These are phyloP conservation scores for Philopedon plagiatum DNA, from an alignment of 2,888 invertebrate genomes.

Conservation along the genomic window DNA sequence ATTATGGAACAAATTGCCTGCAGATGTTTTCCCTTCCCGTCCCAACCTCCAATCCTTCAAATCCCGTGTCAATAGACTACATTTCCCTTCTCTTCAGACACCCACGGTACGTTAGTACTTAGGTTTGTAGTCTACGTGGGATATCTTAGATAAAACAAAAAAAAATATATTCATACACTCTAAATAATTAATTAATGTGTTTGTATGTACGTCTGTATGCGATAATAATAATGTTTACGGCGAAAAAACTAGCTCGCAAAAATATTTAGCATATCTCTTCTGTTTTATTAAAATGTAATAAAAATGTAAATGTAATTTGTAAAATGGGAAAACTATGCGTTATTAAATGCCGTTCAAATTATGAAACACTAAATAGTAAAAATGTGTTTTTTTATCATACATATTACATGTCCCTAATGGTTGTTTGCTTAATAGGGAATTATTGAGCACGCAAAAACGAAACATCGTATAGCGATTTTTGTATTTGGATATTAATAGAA, in stretches of 20 bases:
- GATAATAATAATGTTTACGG: conserved; percentile 19
- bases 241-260: conserved; percentile 27
- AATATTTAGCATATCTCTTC: conserved; percentile 21
- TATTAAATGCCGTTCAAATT: neutral
- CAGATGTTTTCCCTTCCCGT: too few species aligned
- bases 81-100: too few species aligned
- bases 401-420: conserved; percentile 9
- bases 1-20: too few species aligned
- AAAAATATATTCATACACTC: too few species aligned
- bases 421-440: neutral
- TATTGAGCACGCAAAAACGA: neutral
- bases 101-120: too few species aligned
- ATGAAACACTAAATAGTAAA: neutral
- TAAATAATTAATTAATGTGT: too few species aligned
- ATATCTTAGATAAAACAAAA: too few species aligned
- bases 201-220: conserved; percentile 17
- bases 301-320: conserved; percentile 50
- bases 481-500: too few species aligned
- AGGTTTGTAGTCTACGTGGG: too few species aligned
- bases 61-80: too few species aligned
- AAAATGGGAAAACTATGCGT: conserved; percentile 38
- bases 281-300: conserved; percentile 39
- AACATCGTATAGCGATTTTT: neutral
- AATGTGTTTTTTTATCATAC: conserved; percentile 12
- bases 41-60: too few species aligned